Evolutionary conservation across 1,140 invertebrate genomes (phyloP).

Genomic region (Drosophila busckii): DNA sequence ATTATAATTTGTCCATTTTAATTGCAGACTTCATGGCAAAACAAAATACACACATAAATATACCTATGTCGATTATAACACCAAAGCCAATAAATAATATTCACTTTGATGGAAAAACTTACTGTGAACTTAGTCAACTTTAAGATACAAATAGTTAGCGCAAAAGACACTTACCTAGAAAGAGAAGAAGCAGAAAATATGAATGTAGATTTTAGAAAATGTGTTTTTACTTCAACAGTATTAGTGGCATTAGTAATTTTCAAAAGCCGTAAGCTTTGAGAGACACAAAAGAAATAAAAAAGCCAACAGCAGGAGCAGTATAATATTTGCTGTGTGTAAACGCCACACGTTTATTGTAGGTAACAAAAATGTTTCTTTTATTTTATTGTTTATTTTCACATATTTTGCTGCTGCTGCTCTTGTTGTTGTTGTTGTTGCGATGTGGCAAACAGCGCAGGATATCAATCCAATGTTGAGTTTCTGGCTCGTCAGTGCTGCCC

Average conservation of each 20-base stretch:
- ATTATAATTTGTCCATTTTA: conserved; percentile 45
- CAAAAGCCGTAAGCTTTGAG: too few species aligned
- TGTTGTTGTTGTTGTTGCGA: conserved; percentile 16
- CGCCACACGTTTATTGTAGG: conserved; percentile 61
- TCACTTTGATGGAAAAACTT: conserved; percentile 47
- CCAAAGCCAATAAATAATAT: conserved; percentile 40
- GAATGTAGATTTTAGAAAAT: conserved; percentile 3
- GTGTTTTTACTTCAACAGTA: background rate
- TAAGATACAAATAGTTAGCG: conserved; percentile 1
- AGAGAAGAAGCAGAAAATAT: conserved; percentile 13
- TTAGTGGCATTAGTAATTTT: too few species aligned
- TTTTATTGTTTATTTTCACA: conserved; percentile 57
- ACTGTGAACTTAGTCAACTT: conserved; percentile 53
- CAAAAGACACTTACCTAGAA: conserved; percentile 52
- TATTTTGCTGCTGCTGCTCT: conserved; percentile 18
- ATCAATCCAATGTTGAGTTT: conserved; percentile 62
- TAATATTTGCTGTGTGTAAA: conserved; percentile 60
- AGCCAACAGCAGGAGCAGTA: conserved; percentile 5
- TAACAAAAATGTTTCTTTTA: conserved; percentile 69
- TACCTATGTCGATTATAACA: too few species aligned
- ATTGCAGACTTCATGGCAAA: too few species aligned
- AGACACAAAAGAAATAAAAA: too few species aligned
- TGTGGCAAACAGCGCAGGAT: conserved; percentile 24
- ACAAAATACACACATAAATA: too few species aligned
- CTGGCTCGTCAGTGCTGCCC: conserved; percentile 48